These are phyloP conservation scores for Perdita meconis DNA, from an alignment of 2,888 invertebrate genomes.

Conservation along the genomic window DNA sequence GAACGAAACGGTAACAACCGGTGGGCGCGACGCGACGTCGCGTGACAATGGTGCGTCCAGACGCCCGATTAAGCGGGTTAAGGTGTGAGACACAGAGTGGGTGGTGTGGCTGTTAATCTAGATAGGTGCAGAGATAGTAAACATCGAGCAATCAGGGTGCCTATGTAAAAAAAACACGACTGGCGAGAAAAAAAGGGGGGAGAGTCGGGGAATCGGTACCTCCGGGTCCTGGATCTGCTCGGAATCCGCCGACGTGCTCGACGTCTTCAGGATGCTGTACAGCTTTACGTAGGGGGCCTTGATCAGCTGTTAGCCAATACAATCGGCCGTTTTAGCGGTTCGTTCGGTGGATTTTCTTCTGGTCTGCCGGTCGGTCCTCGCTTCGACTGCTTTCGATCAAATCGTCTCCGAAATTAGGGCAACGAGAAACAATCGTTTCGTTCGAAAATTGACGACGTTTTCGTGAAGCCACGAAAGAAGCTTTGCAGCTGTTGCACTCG, in stretches of 20 bases:
- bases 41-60: conserved; percentile 57
- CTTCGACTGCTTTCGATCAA: conserved; percentile 29
- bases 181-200: conserved; percentile 50
- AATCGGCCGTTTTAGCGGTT: conserved; percentile 68
- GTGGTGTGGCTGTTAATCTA: conserved; percentile 24
- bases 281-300: conserved; percentile 98
- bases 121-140: conserved; percentile 63
- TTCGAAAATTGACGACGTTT: too few species aligned
- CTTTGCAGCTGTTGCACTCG: too few species aligned
- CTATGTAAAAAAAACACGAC: conserved; percentile 38
- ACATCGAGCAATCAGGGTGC: conserved; percentile 69
- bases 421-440: too few species aligned
- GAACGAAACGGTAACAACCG: conserved; percentile 19
- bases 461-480: too few species aligned
- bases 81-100: conserved; percentile 30
- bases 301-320: conserved; percentile 89
- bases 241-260: conserved; percentile 91
- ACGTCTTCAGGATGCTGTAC: conserved; percentile 98
- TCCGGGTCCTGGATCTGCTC: conserved; percentile 84
- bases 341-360: conserved; percentile 24
- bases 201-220: conserved; percentile 74
- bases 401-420: too few species aligned
- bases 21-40: conserved; percentile 50
- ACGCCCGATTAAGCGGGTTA: conserved; percentile 7
- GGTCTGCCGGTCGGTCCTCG: conserved; percentile 48